phyloP scores from a whole-genome alignment of 1,140 invertebrate genomes.

The Drosophila bocki region DNA sequence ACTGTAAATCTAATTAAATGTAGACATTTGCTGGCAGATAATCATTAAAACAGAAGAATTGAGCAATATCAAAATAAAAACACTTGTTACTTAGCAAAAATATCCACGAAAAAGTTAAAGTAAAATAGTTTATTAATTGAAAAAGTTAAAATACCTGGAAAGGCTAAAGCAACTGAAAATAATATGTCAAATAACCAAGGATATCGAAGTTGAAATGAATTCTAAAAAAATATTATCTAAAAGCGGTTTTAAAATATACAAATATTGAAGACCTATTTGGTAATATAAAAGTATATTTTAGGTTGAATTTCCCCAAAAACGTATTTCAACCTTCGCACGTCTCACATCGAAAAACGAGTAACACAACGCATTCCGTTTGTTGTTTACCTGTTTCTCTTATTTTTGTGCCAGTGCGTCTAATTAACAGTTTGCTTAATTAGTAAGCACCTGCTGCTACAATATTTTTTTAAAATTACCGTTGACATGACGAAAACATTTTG shows the following conservation, averaged over 20 bases:
- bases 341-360: neutral
- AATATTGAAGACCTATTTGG: neutral
- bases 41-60: neutral
- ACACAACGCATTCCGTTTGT: slow-evolving; percentile 40
- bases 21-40: neutral
- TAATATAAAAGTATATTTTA: slow-evolving; percentile 18
- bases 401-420: slow-evolving; percentile 33
- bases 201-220: neutral
- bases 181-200: neutral
- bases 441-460: slow-evolving; percentile 57
- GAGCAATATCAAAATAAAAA: neutral
- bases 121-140: too few species aligned
- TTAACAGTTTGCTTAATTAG: slow-evolving; percentile 68
- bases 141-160: neutral
- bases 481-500: slow-evolving; percentile 53
- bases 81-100: neutral
- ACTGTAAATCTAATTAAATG: slow-evolving; percentile 31
- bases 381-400: slow-evolving; percentile 41
- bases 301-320: slow-evolving; percentile 20
- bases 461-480: slow-evolving; percentile 38
- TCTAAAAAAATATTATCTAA: neutral
- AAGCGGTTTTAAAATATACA: neutral
- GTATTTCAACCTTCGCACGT: slow-evolving; percentile 49
- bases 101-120: neutral
- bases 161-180: neutral